Conservation (phyloP, 64 coral and sea anemone species). For the Cladopsammia gracilis region DNA sequence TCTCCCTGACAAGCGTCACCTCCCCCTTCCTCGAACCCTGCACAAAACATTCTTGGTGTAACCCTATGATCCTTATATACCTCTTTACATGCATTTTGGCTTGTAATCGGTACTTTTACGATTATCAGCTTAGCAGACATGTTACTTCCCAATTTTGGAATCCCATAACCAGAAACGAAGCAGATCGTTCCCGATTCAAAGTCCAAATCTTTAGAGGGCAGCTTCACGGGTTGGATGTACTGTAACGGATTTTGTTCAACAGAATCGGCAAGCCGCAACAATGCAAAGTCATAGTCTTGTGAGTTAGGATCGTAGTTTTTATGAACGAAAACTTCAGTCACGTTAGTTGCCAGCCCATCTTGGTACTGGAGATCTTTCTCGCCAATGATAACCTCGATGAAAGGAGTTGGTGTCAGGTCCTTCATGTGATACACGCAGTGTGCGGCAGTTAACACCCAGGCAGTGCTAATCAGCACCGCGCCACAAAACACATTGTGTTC, state of each 20-base stretch:
- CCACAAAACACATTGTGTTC: conserved; percentile 57
- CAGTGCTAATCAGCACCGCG: conserved; percentile 38
- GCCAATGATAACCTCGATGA: conserved; percentile 36
- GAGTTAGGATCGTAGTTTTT: conserved; percentile 18
- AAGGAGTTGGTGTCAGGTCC: background rate
- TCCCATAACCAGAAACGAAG: conserved; percentile 2
- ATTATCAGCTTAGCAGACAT: conserved; percentile 19
- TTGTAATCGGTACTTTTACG: conserved; percentile 14
- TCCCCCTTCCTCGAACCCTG: background rate
- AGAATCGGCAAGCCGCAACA: background rate
- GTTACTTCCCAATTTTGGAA: background rate
- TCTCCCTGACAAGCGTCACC: conserved; percentile 20
- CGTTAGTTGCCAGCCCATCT: conserved; percentile 30
- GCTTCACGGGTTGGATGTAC: conserved; percentile 7
- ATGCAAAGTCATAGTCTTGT: conserved; percentile 30
- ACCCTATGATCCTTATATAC: background rate
- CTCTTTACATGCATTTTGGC: background rate
- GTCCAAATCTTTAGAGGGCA: conserved; percentile 1
- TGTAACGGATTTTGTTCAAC: background rate
- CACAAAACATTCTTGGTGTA: conserved; percentile 5
- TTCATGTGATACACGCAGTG: conserved; percentile 65
- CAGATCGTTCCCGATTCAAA: conserved; percentile 14
- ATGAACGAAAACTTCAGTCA: conserved; percentile 42
- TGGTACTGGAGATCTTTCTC: conserved; percentile 42
- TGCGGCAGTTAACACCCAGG: conserved; percentile 56